Evolutionary conservation across 2,113 vertebrate species (phyloP).

Genomic region (Rhipidura dahli): DNA sequence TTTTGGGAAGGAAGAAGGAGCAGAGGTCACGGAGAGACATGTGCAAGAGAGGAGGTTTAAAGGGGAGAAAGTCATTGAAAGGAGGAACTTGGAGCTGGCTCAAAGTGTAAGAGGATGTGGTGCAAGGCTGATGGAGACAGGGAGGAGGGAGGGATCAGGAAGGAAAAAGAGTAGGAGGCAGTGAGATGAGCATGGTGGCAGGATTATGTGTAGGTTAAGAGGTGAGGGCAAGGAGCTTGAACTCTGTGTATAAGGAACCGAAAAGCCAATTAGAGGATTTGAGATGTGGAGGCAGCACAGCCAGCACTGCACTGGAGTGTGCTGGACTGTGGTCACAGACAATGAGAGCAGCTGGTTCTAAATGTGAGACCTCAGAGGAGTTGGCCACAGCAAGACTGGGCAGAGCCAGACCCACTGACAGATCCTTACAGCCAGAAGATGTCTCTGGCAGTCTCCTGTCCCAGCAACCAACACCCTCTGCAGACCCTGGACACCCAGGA

Average conservation of each 20-base stretch:
- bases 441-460: neutral
- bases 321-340: rapidly evolving
- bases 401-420: neutral
- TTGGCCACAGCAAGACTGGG: rapidly evolving
- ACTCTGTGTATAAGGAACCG: neutral
- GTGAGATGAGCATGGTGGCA: neutral
- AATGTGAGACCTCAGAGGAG: neutral
- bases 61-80: neutral
- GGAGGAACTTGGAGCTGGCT: neutral
- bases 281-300: neutral
- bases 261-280: slow-evolving; percentile 25
- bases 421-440: neutral
- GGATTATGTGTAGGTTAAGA: neutral
- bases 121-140: neutral
- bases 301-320: neutral
- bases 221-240: slow-evolving; percentile 15
- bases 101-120: rapidly evolving
- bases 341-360: rapidly evolving
- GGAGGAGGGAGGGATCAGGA: neutral
- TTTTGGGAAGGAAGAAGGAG: neutral
- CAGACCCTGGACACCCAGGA: neutral
- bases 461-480: neutral
- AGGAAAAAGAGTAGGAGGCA: neutral
- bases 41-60: neutral
- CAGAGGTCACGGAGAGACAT: neutral